A percentile compares a stretch with the other conserved stretches of the same genome.
phyloP scores from a whole-genome alignment of 2,888 invertebrate genomes.

The Stratiomys singularior region DNA sequence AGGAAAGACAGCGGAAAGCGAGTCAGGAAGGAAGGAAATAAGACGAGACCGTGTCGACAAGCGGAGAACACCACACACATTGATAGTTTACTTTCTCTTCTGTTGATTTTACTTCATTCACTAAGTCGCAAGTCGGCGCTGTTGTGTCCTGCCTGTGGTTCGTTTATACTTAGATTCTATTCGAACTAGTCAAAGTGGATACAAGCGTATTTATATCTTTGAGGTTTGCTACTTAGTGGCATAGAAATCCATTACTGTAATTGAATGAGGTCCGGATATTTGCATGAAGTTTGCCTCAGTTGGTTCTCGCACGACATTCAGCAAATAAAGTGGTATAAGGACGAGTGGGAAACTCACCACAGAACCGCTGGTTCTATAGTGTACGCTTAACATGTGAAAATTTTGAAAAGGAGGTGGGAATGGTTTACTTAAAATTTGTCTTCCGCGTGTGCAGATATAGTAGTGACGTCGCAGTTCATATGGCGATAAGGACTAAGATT shows the following conservation, averaged over 20 bases:
- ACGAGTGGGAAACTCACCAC: background rate
- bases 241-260: constrained; percentile 30
- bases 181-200: background rate
- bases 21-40: constrained; percentile 4
- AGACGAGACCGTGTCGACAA: background rate
- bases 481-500: too few relatives aligned
- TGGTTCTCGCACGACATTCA: background rate
- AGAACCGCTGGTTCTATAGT: background rate
- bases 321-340: background rate
- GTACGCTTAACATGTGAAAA: background rate
- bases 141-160: background rate
- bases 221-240: constrained; percentile 12
- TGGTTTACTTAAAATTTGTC: constrained; percentile 3
- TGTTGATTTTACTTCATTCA: background rate
- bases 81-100: background rate
- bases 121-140: background rate
- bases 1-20: background rate
- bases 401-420: background rate
- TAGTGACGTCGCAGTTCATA: background rate
- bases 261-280: constrained; percentile 28
- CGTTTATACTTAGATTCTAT: background rate
- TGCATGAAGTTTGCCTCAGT: constrained; percentile 15
- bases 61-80: background rate
- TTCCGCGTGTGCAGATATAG: background rate
- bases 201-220: constrained; percentile 14